These are phyloP conservation scores for Catocala sponsa DNA, from an alignment of 2,888 invertebrate genomes.

Conservation along the genomic window DNA sequence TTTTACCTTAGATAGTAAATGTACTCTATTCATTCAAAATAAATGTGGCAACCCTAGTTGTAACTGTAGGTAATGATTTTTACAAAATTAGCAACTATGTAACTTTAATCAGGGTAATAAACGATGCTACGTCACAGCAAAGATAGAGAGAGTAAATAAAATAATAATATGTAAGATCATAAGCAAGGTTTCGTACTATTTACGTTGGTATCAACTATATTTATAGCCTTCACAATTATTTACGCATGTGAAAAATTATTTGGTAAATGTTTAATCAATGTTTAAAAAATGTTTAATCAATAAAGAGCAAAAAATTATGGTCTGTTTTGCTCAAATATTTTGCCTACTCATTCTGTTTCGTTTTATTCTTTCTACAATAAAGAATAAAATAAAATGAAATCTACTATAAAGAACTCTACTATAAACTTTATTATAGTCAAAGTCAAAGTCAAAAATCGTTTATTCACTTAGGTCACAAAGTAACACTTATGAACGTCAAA, in stretches of 20 bases:
- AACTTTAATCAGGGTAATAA: slow-evolving; percentile 65
- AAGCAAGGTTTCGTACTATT: slow-evolving; percentile 58
- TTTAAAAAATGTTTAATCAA: background rate
- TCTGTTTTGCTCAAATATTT: background rate
- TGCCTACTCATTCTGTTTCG: too few relatives aligned
- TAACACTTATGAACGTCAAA: too few relatives aligned
- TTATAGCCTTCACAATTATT: slow-evolving; percentile 44
- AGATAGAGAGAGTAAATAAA: slow-evolving; percentile 62
- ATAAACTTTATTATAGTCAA: too few relatives aligned
- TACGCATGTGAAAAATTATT: slow-evolving; percentile 8
- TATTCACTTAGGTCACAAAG: too few relatives aligned
- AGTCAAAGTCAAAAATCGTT: too few relatives aligned
- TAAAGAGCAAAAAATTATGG: background rate
- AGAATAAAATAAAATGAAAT: too few relatives aligned
- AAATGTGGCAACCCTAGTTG: too few relatives aligned
- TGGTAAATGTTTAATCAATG: background rate
- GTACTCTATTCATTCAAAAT: too few relatives aligned
- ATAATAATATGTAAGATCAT: slow-evolving; percentile 43
- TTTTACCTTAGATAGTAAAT: too few relatives aligned
- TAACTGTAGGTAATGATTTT: background rate
- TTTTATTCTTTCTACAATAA: too few relatives aligned
- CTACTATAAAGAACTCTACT: too few relatives aligned
- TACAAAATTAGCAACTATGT: slow-evolving; percentile 30
- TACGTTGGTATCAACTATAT: slow-evolving; percentile 46
- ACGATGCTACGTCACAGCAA: slow-evolving; percentile 62